A percentile compares a stretch with the other conserved stretches of the same genome.
phyloP scores from a whole-genome alignment of 2,888 invertebrate species.

The Ichneumon xanthorius region DNA sequence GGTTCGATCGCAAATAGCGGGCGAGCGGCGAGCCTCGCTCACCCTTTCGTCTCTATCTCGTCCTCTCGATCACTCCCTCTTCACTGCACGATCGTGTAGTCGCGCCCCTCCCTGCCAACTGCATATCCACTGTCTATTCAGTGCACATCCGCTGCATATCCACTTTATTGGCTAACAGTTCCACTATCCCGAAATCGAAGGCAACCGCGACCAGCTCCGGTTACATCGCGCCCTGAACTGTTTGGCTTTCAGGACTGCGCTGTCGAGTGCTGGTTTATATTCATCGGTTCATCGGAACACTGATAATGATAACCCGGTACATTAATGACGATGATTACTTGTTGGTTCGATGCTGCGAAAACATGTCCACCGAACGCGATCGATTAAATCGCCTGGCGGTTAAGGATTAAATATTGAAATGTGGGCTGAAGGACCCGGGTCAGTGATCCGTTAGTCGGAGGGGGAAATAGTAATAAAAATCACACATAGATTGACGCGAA shows the following conservation, averaged over 20 bases:
- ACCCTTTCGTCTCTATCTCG: background rate
- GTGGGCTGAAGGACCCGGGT: no score
- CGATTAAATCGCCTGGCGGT: background rate
- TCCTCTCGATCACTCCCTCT: background rate
- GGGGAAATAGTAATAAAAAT: no score
- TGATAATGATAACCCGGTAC: constrained; percentile 6
- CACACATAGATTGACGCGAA: no score
- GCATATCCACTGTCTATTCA: background rate
- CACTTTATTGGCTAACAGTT: constrained; percentile 29
- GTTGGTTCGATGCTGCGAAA: background rate
- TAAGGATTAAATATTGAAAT: background rate
- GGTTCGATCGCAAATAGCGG: constrained; percentile 40
- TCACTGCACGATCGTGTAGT: background rate
- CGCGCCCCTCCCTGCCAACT: background rate
- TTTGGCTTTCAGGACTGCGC: background rate
- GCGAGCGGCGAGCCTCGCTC: background rate
- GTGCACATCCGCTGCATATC: background rate
- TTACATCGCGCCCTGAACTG: constrained; percentile 13
- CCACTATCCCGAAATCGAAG: background rate
- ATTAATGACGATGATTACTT: background rate
- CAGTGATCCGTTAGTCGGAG: no score
- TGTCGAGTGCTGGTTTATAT: background rate
- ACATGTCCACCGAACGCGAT: background rate
- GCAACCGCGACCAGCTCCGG: constrained; percentile 26
- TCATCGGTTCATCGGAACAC: background rate